A percentile compares a stretch with the other conserved stretches of the same genome.
These are phyloP conservation scores for Dendroctonus valens DNA, from an alignment of 1,140 invertebrate species.

Conservation along the genomic window DNA sequence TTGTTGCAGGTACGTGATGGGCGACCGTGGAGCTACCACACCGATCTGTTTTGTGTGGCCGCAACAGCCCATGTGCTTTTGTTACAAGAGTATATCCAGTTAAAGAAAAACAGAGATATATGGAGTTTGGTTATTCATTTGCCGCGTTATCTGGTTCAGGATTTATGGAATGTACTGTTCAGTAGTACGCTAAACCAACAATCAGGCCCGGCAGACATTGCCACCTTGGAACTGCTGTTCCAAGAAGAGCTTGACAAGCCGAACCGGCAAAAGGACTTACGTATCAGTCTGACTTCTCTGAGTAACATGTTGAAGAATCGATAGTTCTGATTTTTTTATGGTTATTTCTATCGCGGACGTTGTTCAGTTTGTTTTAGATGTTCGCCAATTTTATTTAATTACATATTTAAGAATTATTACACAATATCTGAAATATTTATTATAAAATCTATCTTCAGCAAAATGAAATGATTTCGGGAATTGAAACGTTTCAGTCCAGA, in stretches of 20 bases:
- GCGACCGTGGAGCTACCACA: slow-evolving; percentile 90
- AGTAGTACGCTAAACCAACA: slow-evolving; percentile 46
- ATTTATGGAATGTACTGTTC: slow-evolving; percentile 49
- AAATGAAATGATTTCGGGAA: too few species aligned
- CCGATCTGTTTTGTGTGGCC: slow-evolving; percentile 84
- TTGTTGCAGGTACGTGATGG: slow-evolving; percentile 55
- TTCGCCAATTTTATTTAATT: too few species aligned
- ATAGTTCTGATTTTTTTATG: slow-evolving; percentile 35
- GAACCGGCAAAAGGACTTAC: slow-evolving; percentile 27
- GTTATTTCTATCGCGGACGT: background rate
- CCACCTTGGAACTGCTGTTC: slow-evolving; percentile 34
- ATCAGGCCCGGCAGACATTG: slow-evolving; percentile 37
- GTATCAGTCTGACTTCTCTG: slow-evolving; percentile 35
- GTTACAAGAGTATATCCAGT: slow-evolving; percentile 86
- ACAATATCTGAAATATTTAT: too few species aligned
- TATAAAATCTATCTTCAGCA: too few species aligned
- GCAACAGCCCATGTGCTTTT: slow-evolving; percentile 82
- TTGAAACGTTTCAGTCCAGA: too few species aligned
- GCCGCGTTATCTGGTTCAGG: slow-evolving; percentile 40
- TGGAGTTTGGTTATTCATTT: slow-evolving; percentile 61
- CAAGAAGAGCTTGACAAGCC: slow-evolving; percentile 27
- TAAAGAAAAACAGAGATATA: slow-evolving; percentile 56
- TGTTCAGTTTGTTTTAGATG: too few species aligned
- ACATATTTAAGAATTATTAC: too few species aligned
- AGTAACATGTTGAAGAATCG: slow-evolving; percentile 42